These are phyloP conservation scores for Drosophila paranaensis DNA, from an alignment of 2,888 invertebrate genomes.

Conservation along the genomic window DNA sequence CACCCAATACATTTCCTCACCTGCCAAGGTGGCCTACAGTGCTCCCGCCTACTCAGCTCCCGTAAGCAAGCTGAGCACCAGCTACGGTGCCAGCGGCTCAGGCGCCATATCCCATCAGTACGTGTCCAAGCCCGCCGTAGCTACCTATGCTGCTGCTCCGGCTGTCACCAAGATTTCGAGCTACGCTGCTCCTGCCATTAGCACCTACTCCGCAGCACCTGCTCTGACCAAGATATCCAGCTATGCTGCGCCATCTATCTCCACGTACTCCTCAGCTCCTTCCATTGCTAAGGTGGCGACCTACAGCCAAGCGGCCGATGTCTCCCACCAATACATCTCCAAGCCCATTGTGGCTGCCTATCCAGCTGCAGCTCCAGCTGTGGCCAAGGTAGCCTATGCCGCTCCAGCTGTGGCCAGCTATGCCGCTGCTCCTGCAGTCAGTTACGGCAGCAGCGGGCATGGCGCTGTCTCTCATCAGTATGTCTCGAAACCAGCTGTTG, in stretches of 20 bases:
- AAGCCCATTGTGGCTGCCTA: slow-evolving; percentile 60
- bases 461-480: slow-evolving; percentile 64
- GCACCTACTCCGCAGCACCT: slow-evolving; percentile 42
- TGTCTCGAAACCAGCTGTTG: slow-evolving; percentile 66
- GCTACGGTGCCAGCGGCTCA: slow-evolving; percentile 43
- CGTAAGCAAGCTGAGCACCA: slow-evolving; percentile 46
- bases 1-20: slow-evolving; percentile 60
- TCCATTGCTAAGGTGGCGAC: slow-evolving; percentile 51
- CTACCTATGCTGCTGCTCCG: slow-evolving; percentile 34
- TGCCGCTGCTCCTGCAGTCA: slow-evolving; percentile 48
- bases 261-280: slow-evolving; percentile 49
- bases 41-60: slow-evolving; percentile 50
- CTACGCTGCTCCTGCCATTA: slow-evolving; percentile 29
- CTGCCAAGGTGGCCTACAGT: slow-evolving; percentile 60
- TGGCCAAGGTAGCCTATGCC: slow-evolving; percentile 54
- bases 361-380: slow-evolving; percentile 48
- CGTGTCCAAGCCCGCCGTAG: slow-evolving; percentile 68
- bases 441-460: slow-evolving; percentile 17
- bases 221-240: slow-evolving; percentile 57
- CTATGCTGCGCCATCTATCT: slow-evolving; percentile 58
- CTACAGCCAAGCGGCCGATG: slow-evolving; percentile 51
- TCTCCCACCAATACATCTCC: slow-evolving; percentile 70
- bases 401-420: slow-evolving; percentile 57
- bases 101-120: slow-evolving; percentile 71
- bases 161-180: slow-evolving; percentile 47